Base-by-base conservation (phyloP, 2,113 vertebrate species). In the Perca flavescens region DNA sequence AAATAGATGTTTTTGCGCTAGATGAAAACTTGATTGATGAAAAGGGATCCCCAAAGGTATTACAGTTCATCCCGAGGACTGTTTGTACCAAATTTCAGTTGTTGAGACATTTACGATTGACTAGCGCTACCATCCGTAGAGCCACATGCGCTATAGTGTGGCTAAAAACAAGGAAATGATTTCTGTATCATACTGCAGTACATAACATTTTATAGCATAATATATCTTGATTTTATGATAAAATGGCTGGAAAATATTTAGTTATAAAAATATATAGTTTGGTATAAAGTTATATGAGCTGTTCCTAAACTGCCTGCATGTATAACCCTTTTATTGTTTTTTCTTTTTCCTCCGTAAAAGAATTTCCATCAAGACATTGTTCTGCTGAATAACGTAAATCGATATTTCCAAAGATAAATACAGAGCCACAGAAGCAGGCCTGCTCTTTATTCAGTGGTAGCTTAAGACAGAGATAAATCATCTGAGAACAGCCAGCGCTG, bases 381-480 rank as follows among this genome's bases (percentile, higher is more conserved):
- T 82, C 79, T 79, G 88, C 85, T 84, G 86, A 85, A 63, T 50
- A 68, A 61, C 49, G 86, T 87, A 92, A 94, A 92, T 93, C 77
- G 79, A 89, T 86, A 80, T 90, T 83, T 85, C 87, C 80, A 71
- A 74, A 69, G 87, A 91, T 83, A 69, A 79, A 84, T 58, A 63
- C 64, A 49, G 73, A 64, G 70, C 85, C 82, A 70, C 88, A 85
- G 88, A 88, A 90, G 91, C 88, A 68, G 75, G 73, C 81, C 89
- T 85, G 87, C 85, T 85, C 86, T 82, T 77, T 74, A 84, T 91
- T 88, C 88, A 86, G 84, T 64, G 63, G 67, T 36, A 62, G 78
- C 79, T 77, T 63, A n/a, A 71, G 89, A 92, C 90, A 83, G 74
- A 89, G 87, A 94, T 88, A 90, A 93, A 95, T 92, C 14, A 91